Percentiles rank a stretch among this genome's conserved stretches.
These are phyloP conservation scores for Pycnomerus fuliginosus DNA, from an alignment of 2,888 invertebrate species.

Conservation along the genomic window DNA sequence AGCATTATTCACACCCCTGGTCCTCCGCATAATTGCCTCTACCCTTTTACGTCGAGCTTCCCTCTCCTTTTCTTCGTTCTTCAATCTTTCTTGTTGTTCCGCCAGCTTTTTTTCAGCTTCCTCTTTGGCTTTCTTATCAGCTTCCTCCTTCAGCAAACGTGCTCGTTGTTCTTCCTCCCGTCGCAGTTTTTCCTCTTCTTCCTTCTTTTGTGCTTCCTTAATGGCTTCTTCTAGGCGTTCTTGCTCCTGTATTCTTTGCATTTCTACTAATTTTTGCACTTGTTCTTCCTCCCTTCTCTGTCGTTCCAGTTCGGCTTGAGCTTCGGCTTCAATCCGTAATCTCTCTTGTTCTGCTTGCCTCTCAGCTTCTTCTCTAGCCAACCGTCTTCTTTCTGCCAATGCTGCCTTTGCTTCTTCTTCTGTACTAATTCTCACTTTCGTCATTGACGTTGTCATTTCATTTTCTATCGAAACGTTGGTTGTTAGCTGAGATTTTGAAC, in stretches of 20 bases:
- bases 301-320: conserved; percentile 70
- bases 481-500: conserved; percentile 11
- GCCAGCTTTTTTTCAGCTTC: conserved; percentile 81
- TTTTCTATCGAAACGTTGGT: conserved; percentile 25
- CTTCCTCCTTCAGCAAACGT: conserved; percentile 71
- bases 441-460: conserved; percentile 63
- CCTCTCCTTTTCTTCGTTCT: conserved; percentile 86
- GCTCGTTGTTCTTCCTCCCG: conserved; percentile 66
- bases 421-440: conserved; percentile 74
- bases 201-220: conserved; percentile 71
- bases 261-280: conserved; percentile 73
- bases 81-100: conserved; percentile 80
- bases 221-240: conserved; percentile 77
- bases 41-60: conserved; percentile 85
- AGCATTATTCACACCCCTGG: conserved; percentile 60
- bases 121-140: conserved; percentile 77
- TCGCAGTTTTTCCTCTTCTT: conserved; percentile 73
- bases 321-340: conserved; percentile 69
- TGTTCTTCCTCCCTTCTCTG: conserved; percentile 79
- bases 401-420: conserved; percentile 94
- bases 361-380: conserved; percentile 90
- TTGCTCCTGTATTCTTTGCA: conserved; percentile 80
- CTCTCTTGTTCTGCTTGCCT: conserved; percentile 84
- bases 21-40: conserved; percentile 89
- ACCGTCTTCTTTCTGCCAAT: conserved; percentile 81